Conservation (phyloP, 2,113 vertebrate genomes). For the Rhinogobius similis region DNA sequence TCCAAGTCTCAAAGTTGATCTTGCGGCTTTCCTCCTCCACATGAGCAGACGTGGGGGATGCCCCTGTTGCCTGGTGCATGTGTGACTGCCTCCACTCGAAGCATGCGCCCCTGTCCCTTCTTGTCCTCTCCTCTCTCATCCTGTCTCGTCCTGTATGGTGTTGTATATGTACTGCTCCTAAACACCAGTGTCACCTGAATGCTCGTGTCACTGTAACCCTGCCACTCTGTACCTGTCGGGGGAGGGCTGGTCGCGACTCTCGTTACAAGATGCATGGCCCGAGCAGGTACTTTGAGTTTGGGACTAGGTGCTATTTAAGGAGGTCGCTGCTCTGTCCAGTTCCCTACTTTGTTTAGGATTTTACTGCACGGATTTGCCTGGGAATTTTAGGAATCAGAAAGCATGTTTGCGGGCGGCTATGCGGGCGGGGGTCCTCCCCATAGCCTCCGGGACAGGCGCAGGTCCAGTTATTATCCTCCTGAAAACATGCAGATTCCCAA, state of each 20-base stretch:
- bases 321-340: slow-evolving; percentile 55
- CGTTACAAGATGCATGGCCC: slow-evolving; percentile 76
- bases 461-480: slow-evolving; percentile 70
- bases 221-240: slow-evolving; percentile 68
- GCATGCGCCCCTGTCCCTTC: slow-evolving; percentile 45
- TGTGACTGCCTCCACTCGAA: slow-evolving; percentile 48
- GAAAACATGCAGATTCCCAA: slow-evolving; percentile 80
- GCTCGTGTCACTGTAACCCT: slow-evolving; percentile 69
- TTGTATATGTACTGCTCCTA: slow-evolving; percentile 53
- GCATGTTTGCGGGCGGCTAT: slow-evolving; percentile 81
- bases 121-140: not conserved
- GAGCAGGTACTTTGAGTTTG: slow-evolving; percentile 51
- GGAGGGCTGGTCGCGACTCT: slow-evolving; percentile 67
- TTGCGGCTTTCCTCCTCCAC: slow-evolving; percentile 7
- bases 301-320: slow-evolving; percentile 79
- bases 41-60: slow-evolving; percentile 21
- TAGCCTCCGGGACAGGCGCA: slow-evolving; percentile 44
- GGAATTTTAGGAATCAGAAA: slow-evolving; percentile 25
- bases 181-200: slow-evolving; percentile 73
- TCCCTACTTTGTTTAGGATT: slow-evolving; percentile 55
- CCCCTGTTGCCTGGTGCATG: slow-evolving; percentile 63
- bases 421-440: slow-evolving; percentile 41
- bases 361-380: slow-evolving; percentile 46
- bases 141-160: slow-evolving; percentile 22
- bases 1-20: slow-evolving; percentile 15